Evolutionary conservation across 92 coral and sea anemone genomes (phyloP).

Genomic region (Palythoa grandis): DNA sequence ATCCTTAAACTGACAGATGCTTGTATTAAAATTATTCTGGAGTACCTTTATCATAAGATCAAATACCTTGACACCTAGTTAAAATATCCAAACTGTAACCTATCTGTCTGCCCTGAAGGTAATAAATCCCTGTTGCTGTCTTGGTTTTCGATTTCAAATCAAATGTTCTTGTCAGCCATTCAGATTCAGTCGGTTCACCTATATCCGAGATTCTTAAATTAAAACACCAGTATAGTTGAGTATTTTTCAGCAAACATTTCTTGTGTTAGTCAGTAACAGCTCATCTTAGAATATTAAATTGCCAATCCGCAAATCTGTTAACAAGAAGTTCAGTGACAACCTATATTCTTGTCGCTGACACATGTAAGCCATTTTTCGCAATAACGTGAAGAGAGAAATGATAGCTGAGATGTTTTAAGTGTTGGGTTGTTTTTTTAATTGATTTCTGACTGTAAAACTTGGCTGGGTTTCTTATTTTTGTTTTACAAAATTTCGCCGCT

Average conservation of each 20-base stretch:
- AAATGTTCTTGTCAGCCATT: slow-evolving; percentile 2
- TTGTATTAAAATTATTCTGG: slow-evolving; percentile 14
- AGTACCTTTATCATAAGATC: slow-evolving; percentile 32
- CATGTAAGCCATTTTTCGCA: neutral
- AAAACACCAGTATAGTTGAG: neutral
- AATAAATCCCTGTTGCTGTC: slow-evolving; percentile 20
- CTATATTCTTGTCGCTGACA: neutral
- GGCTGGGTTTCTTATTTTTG: neutral
- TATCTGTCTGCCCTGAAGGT: slow-evolving; percentile 39
- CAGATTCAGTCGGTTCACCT: neutral
- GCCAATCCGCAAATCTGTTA: neutral
- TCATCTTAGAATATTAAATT: neutral
- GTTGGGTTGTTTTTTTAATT: neutral
- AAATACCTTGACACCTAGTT: slow-evolving; percentile 50
- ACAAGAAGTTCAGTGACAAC: neutral
- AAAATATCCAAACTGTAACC: slow-evolving; percentile 46
- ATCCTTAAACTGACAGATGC: slow-evolving; percentile 30
- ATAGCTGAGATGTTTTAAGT: no score
- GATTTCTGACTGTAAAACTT: neutral
- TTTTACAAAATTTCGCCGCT: neutral
- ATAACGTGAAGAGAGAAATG: neutral
- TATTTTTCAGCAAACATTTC: neutral
- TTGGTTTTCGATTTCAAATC: neutral
- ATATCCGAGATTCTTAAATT: neutral
- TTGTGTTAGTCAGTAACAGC: neutral